These are phyloP conservation scores for Watsonalla cultraria DNA, from an alignment of 2,888 invertebrate species.

Conservation along the genomic window DNA sequence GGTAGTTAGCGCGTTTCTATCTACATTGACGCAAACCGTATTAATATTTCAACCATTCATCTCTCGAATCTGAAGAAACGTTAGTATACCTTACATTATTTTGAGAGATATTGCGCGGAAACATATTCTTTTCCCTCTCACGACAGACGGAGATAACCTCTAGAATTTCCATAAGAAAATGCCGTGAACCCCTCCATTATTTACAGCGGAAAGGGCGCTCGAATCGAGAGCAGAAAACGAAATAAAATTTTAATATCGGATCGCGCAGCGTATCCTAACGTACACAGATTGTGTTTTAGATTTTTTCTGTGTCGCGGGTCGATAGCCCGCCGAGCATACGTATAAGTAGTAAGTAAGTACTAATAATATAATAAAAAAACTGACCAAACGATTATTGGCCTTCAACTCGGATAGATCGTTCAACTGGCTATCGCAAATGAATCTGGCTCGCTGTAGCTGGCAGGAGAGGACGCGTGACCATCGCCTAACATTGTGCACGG, in stretches of 20 bases:
- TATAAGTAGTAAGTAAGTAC: constrained; percentile 47
- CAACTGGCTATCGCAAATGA: constrained; percentile 55
- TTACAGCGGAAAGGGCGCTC: constrained; percentile 17
- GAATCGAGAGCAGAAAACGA: constrained; percentile 13
- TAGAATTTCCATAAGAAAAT: constrained; percentile 3
- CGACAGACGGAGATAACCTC: constrained; percentile 1
- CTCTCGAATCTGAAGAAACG: background rate
- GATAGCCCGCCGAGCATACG: constrained; percentile 48
- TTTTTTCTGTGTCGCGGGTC: constrained; percentile 43
- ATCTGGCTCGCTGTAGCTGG: constrained; percentile 44
- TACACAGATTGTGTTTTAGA: constrained; percentile 14
- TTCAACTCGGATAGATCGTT: constrained; percentile 67
- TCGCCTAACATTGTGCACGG: constrained; percentile 23
- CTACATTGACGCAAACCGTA: background rate
- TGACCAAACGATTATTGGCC: constrained; percentile 64
- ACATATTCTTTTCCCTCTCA: background rate
- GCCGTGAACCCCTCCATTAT: constrained; percentile 5
- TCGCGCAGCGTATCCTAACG: constrained; percentile 17
- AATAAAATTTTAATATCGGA: constrained; percentile 22
- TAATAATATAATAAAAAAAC: constrained; percentile 55
- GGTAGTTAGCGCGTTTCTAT: background rate
- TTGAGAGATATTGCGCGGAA: background rate
- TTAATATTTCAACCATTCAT: background rate
- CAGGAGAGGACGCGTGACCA: constrained; percentile 38
- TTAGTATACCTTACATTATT: background rate